Evolutionary conservation across 2,797 vertebrate genomes (phyloP), one percentile per base, ranked within the genome.

Genomic region (Gila robusta): DNA sequence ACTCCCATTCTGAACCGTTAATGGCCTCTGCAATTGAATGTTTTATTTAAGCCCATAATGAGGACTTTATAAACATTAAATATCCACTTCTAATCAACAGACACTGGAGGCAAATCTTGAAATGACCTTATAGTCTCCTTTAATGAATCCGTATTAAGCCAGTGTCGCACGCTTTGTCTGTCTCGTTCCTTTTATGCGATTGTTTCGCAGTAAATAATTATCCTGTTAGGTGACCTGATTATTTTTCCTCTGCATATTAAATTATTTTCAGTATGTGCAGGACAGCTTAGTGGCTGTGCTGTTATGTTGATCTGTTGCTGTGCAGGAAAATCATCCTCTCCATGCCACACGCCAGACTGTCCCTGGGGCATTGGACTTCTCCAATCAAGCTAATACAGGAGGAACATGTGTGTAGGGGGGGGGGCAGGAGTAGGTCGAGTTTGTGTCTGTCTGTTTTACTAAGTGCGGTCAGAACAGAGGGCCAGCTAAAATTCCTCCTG

Each of bases 1-100:
- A 94, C 94, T 93, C 94, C 94, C 95, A 91, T 93, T 92, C 94
- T 95, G 95, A 95, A 93, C 90, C 90, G 88, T 88, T 94, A 96
- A 94, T 95, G 94, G 92, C 93, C 74, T 71, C 35, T 8, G 92
- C 96, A 95, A 94, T 96, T 96, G 95, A 95, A 97, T 96, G 95
- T 94, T 92, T 88, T 85, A 93, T 93, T 89, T 90, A 80, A 82
- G 85, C 64, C 64, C 94, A 94, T 97, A 97, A 97, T 96, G 94
- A 97, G 94, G 93, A 93, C 95, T 96, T 98, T 97, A 96, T 96
- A 96, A 96, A 94, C 94, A 94, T 96, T 96, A 97, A 77, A 97
- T 97, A 96, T 94, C 96, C 95, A 96, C 95, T 97, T 96, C 97
- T 98, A 98, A 97, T 98, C 98, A 96, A 96, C 97, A 96, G 94